These are phyloP conservation scores for Zoanthus solanderi DNA, from an alignment of 92 coral and sea anemone species.

Conservation along the genomic window DNA sequence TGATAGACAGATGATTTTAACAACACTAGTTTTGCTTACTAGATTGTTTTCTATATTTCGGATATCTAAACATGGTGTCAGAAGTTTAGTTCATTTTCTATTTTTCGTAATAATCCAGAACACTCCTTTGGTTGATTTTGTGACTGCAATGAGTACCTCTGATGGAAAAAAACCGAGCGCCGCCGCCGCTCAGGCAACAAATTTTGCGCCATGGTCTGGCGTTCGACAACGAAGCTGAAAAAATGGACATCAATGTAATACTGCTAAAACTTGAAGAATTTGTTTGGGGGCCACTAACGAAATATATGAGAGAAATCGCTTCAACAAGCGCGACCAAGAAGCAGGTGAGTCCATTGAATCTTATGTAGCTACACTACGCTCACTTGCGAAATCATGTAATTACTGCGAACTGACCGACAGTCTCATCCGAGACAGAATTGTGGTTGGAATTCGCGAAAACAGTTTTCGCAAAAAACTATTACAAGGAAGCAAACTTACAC, in stretches of 20 bases:
- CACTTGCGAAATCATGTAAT: conserved; percentile 59
- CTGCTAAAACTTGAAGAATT: conserved; percentile 53
- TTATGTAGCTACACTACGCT: conserved; percentile 53
- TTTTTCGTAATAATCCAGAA: not conserved
- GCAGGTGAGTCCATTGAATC: conserved; percentile 55
- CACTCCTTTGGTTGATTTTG: not conserved
- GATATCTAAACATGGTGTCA: conserved; percentile 9
- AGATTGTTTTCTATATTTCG: too few species aligned
- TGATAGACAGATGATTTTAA: too few species aligned
- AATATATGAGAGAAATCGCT: conserved; percentile 54
- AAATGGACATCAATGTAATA: conserved; percentile 47
- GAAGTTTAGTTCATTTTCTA: conserved; percentile 1
- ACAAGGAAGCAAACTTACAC: conserved; percentile 70
- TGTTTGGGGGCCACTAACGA: conserved; percentile 61
- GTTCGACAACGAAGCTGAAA: conserved; percentile 47
- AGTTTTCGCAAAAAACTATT: conserved; percentile 58
- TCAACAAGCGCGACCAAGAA: conserved; percentile 54
- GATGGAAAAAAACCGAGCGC: not conserved
- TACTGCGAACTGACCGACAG: conserved; percentile 53
- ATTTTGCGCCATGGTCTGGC: conserved; percentile 45
- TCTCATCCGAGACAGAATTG: conserved; percentile 47
- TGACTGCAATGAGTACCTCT: not conserved
- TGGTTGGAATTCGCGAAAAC: conserved; percentile 62
- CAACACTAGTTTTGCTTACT: too few species aligned
- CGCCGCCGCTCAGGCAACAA: conserved; percentile 16